These are phyloP conservation scores for Myripristis murdjan DNA, from an alignment of 2,797 vertebrate species.

Conservation along the genomic window DNA sequence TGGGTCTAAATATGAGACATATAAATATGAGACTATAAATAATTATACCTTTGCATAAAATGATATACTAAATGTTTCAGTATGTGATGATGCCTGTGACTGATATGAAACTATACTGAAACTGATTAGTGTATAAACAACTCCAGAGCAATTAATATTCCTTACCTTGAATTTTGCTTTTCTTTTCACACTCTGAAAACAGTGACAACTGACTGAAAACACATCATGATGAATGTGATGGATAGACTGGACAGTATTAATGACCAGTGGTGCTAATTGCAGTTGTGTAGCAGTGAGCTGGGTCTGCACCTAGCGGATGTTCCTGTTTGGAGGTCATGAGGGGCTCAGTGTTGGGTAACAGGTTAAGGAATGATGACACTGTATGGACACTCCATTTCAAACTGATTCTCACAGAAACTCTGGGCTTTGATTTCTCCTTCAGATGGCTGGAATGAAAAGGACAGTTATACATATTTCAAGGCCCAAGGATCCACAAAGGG, in stretches of 20 bases:
- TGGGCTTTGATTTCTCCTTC: conserved; percentile 94
- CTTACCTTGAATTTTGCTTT: too few relatives aligned
- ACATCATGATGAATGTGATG: neutral
- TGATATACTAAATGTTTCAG: neutral
- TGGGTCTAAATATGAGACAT: neutral
- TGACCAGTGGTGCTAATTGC: neutral
- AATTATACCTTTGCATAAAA: neutral
- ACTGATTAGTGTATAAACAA: neutral
- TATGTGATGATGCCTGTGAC: neutral
- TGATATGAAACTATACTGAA: neutral
- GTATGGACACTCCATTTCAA: conserved; percentile 90
- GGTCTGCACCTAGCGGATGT: neutral
- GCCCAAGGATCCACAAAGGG: conserved; percentile 95
- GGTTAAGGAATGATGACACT: conserved; percentile 86
- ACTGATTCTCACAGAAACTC: conserved; percentile 90
- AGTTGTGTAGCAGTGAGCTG: neutral
- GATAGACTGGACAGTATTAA: neutral
- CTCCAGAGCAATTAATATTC: neutral
- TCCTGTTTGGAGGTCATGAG: conserved; percentile 61
- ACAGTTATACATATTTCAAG: conserved; percentile 99
- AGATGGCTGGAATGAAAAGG: conserved; percentile 97
- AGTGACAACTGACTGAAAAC: neutral
- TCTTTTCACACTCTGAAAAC: too few relatives aligned
- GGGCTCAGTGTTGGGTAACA: conserved; percentile 68
- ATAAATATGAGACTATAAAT: too few relatives aligned